Evolutionary conservation across 2,797 vertebrate species (phyloP), one percentile per base, ranked within the genome.

Genomic region (Mallotus villosus): DNA sequence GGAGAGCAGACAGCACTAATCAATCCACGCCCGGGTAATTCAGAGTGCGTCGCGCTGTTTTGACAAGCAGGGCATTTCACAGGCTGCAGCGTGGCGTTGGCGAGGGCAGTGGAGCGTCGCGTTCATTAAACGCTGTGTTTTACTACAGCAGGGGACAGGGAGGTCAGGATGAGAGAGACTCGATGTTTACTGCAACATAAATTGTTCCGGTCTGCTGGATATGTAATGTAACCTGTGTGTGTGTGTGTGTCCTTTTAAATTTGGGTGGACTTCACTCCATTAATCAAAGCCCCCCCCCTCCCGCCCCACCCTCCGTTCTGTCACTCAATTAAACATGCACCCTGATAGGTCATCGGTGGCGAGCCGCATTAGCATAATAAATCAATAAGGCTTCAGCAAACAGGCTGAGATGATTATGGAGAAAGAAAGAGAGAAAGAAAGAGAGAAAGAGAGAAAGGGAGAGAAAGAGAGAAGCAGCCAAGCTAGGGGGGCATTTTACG

Each of bases 161-260:
- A 24, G 70, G 73, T 69, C 64, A 46, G 74, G 41, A 46, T 57
- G 61, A 49, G 70, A 49, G 70, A 53, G 57, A 46, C 68, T 69
- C 77, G 75, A 69, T 77, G 78, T 74, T 79, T 74, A 79, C 74
- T 73, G 70, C 73, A n/a, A 63, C 9, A 74, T 21, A 34, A 34
- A 46, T 67, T 41, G 72, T 77, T 78, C 71, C 53, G 72, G 41
- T 83, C 73, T 82, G 82, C 80, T 83, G 78, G 77, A 73, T 82
- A 77, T 51, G 66, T 72, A 81, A 77, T 51, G 66, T 72, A 81
- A 77, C 79, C 76, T 79, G 14, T 32, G 27, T 17, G 19, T 16
- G 51, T 55, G 51, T 55, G 19, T 16, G 51, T 55, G 51, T 55
- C 51, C n/a, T 5, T n/a, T 16, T n/a, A 6, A n/a, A 55, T 17